A percentile compares a stretch with the other conserved stretches of the same genome.
Conservation (phyloP, 2,113 vertebrate species). For the Leucoraja erinaceus region DNA sequence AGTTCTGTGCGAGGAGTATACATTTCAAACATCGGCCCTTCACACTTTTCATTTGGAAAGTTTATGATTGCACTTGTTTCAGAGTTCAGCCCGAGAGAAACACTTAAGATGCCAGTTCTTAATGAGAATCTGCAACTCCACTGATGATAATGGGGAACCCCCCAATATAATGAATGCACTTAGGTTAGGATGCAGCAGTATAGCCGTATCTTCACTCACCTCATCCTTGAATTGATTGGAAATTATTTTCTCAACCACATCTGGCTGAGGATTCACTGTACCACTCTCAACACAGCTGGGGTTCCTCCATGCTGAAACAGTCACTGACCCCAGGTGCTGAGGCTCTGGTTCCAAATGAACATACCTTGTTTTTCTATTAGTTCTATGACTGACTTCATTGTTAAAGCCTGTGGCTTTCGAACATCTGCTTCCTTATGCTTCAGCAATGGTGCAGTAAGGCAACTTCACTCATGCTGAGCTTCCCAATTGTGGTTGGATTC, state of each 20-base stretch:
- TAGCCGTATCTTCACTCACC: background rate
- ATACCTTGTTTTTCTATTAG: background rate
- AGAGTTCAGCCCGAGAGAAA: background rate
- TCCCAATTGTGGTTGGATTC: background rate
- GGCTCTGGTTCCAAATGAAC: background rate
- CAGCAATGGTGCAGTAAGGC: too few species aligned
- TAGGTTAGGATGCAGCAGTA: background rate
- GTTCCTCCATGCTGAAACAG: background rate
- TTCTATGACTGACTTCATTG: background rate
- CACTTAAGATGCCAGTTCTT: background rate
- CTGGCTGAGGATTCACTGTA: background rate
- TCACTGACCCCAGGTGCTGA: background rate
- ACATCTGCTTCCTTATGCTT: background rate
- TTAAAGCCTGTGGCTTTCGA: background rate
- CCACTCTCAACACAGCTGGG: background rate
- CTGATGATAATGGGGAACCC: background rate
- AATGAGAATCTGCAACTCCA: background rate
- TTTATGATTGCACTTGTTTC: background rate
- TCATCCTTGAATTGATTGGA: background rate
- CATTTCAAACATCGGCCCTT: background rate
- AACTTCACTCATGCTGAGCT: too few species aligned
- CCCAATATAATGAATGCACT: background rate
- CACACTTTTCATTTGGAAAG: background rate
- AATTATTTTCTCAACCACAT: background rate
- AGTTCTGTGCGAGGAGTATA: background rate